A percentile compares a stretch with the other conserved stretches of the same genome.
Conservation (phyloP, 2,113 vertebrate genomes). For the Tragulus kanchil region DNA sequence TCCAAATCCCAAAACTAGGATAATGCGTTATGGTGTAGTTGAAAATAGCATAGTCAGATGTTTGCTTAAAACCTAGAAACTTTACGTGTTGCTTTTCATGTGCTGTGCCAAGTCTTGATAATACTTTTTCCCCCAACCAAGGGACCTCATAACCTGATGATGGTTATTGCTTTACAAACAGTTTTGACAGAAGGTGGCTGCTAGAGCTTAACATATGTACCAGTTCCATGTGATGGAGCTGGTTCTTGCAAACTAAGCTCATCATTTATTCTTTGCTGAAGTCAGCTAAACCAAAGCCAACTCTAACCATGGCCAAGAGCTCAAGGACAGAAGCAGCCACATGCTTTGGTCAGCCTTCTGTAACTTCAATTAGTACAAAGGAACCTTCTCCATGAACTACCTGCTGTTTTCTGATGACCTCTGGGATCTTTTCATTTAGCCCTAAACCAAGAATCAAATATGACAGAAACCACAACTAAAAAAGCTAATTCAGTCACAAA, state of each 20-base stretch:
- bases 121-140: slow-evolving; percentile 94
- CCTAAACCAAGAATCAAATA: slow-evolving; percentile 96
- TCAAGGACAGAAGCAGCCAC: slow-evolving; percentile 98
- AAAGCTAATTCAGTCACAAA: slow-evolving; percentile 91
- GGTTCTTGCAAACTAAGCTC: slow-evolving; percentile 96
- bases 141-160: slow-evolving; percentile 95
- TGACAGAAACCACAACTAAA: slow-evolving; percentile 82
- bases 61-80: slow-evolving; percentile 96
- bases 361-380: slow-evolving; percentile 99
- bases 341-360: slow-evolving; percentile 97
- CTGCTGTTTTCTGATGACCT: slow-evolving; percentile 98
- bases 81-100: slow-evolving; percentile 94
- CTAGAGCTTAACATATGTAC: slow-evolving; percentile 92
- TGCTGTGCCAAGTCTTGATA: slow-evolving; percentile 95
- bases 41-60: slow-evolving; percentile 92
- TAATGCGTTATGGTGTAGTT: slow-evolving; percentile 92
- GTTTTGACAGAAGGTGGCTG: slow-evolving; percentile 94
- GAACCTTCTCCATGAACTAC: slow-evolving; percentile 98
- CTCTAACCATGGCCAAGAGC: slow-evolving; percentile 99
- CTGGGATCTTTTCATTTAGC: slow-evolving; percentile 99
- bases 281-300: slow-evolving; percentile 99
- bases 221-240: slow-evolving; percentile 91
- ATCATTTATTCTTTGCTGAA: slow-evolving; percentile 95
- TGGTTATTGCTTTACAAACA: slow-evolving; percentile 97
- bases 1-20: slow-evolving; percentile 92